Evolutionary conservation across 2,113 vertebrate genomes (phyloP).

Genomic region (Antigone vipio): DNA sequence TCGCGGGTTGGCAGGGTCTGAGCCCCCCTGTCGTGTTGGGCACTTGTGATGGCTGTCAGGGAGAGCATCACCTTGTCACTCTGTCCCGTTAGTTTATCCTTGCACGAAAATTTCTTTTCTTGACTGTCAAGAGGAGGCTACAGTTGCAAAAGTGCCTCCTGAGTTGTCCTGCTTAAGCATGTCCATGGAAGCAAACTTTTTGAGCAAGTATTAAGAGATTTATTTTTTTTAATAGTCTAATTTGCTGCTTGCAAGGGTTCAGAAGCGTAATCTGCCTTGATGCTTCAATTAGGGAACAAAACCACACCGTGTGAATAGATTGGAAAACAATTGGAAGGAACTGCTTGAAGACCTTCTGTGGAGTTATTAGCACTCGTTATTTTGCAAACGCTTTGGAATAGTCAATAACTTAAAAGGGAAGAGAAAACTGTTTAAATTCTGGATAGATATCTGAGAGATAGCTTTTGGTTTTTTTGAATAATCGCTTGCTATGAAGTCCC

Average conservation of each 20-base stretch:
- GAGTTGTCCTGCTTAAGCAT: neutral
- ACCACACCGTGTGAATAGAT: neutral
- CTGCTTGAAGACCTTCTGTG: neutral
- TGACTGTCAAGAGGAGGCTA: neutral
- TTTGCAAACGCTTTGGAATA: neutral
- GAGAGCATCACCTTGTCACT: neutral
- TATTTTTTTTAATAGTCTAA: neutral
- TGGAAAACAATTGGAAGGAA: neutral
- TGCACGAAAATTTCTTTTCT: neutral
- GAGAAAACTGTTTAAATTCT: neutral
- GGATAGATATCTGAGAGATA: too few relatives aligned
- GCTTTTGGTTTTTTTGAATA: neutral
- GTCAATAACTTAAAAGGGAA: neutral
- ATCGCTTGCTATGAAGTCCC: neutral
- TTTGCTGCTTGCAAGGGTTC: conserved; percentile 9
- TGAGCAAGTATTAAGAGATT: neutral
- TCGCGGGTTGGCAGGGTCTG: accelerated
- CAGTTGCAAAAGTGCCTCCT: neutral
- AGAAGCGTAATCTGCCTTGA: neutral
- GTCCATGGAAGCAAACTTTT: neutral
- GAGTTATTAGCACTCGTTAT: neutral
- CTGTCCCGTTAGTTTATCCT: neutral
- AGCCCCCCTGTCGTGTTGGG: neutral
- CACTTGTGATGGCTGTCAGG: accelerated
- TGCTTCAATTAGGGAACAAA: conserved; percentile 40